Conservation (phyloP, 2,797 vertebrate genomes). For the Urosaurus nigricauda region DNA sequence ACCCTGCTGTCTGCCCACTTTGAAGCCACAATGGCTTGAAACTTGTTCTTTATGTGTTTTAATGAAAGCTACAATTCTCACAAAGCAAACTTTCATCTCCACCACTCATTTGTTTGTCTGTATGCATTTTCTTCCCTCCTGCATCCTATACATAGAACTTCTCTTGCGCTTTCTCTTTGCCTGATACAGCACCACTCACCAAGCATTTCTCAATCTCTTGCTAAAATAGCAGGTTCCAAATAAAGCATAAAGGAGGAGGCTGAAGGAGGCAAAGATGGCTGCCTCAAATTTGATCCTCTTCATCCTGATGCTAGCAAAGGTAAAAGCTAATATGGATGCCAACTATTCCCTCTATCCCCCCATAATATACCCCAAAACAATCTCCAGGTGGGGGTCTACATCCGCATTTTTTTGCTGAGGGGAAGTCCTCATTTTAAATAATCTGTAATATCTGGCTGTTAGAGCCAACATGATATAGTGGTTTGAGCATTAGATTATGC, state of each 20-base stretch:
- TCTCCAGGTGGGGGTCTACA: neutral
- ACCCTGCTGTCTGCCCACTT: neutral
- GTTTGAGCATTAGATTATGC: no score
- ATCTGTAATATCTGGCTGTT: neutral
- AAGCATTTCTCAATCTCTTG: neutral
- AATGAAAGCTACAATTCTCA: neutral
- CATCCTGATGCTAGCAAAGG: neutral
- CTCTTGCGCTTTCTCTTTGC: neutral
- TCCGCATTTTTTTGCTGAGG: neutral
- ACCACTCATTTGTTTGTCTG: neutral
- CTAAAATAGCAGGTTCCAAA: slow-evolving; percentile 20
- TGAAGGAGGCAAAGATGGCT: neutral
- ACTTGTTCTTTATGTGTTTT: no score
- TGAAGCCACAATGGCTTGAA: neutral
- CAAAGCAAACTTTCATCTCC: neutral
- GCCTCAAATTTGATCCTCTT: neutral
- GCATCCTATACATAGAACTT: neutral
- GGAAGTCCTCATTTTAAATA: neutral
- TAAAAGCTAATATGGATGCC: neutral
- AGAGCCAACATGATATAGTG: no score
- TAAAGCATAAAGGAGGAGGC: neutral
- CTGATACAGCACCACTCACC: neutral
- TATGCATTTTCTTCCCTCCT: neutral
- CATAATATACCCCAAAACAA: neutral
- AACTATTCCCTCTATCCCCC: neutral